A percentile compares a stretch with the other conserved stretches of the same genome.
Evolutionary conservation across 1,140 invertebrate genomes (phyloP).

Genomic region (Bathynomus jamesi): DNA sequence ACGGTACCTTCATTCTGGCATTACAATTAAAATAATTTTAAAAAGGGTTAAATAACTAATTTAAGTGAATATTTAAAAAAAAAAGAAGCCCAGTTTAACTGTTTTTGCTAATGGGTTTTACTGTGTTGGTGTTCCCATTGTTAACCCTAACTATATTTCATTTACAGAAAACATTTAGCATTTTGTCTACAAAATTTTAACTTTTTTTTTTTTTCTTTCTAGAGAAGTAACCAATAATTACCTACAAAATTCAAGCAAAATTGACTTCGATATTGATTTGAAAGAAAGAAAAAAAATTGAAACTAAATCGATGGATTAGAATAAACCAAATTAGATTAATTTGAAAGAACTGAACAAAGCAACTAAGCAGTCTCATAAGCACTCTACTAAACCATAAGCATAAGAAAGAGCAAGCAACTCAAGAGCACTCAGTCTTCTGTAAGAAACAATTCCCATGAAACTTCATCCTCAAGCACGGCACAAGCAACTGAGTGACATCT

Average conservation of each 20-base stretch:
- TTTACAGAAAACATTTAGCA: too few species aligned
- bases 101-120: too few species aligned
- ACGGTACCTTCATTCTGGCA: too few species aligned
- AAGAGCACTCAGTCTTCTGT: background rate
- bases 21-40: too few species aligned
- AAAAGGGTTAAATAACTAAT: too few species aligned
- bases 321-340: background rate
- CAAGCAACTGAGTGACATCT: conserved; percentile 85
- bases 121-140: too few species aligned
- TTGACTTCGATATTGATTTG: too few species aligned
- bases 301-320: background rate
- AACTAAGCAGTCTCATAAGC: background rate
- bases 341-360: background rate
- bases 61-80: too few species aligned
- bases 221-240: background rate
- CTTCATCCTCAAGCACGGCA: conserved; percentile 18
- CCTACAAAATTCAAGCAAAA: background rate
- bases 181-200: too few species aligned
- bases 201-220: background rate
- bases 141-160: too few species aligned
- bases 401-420: background rate
- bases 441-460: background rate
- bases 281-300: too few species aligned
- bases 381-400: background rate
- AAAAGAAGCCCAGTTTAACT: too few species aligned